These are phyloP conservation scores for Vireo griseus DNA, from an alignment of 2,797 vertebrate species.

Conservation along the genomic window DNA sequence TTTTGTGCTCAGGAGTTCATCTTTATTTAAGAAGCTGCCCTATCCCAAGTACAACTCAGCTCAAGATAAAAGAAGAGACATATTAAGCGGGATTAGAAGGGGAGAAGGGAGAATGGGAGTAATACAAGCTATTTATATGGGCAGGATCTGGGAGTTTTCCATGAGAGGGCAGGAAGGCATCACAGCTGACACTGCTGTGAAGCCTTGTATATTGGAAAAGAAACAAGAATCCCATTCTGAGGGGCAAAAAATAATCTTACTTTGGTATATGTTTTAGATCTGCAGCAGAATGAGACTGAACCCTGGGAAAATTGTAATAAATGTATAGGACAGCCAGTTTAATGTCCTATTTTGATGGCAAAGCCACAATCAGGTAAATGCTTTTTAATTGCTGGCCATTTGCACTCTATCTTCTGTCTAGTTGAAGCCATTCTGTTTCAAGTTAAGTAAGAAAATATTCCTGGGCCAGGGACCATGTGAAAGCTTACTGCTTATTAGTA, in stretches of 20 bases:
- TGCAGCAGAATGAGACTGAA: not conserved
- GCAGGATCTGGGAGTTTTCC: not conserved
- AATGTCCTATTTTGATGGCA: not conserved
- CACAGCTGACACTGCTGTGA: not conserved
- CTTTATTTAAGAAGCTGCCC: not conserved
- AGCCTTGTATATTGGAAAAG: not conserved
- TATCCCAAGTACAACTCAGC: not conserved
- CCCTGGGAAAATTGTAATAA: not conserved
- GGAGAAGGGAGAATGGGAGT: not conserved
- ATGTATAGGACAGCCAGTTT: not conserved
- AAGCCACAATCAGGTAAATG: not conserved
- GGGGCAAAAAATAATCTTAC: not conserved
- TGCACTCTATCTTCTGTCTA: not conserved
- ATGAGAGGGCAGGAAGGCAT: not conserved
- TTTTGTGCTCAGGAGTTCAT: not conserved
- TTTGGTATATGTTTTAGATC: not conserved
- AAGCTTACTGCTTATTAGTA: not conserved
- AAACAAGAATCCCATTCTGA: not conserved
- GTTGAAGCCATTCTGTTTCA: not conserved
- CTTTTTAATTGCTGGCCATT: not conserved
- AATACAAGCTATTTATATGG: not conserved
- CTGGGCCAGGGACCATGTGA: not conserved
- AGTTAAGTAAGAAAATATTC: not conserved
- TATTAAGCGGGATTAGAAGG: not conserved
- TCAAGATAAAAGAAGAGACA: not conserved